Evolutionary conservation across 2,797 vertebrate species (phyloP).

Genomic region (Otus scops): DNA sequence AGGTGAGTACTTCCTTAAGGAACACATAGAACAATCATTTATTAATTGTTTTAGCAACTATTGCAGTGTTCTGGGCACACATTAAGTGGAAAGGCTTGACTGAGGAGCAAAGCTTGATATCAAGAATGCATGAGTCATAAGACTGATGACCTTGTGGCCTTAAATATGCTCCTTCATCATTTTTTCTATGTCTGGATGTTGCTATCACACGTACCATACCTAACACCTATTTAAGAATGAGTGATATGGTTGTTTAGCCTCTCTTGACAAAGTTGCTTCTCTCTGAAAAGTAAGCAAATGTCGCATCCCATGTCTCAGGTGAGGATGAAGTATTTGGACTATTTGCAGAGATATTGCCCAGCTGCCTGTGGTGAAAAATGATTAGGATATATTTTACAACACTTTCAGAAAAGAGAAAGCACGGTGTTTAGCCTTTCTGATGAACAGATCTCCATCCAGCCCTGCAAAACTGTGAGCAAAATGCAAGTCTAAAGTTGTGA

Average conservation of each 20-base stretch:
- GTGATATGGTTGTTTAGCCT: not conserved
- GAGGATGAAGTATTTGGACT: not conserved
- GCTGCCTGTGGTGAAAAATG: not conserved
- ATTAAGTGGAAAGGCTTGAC: not conserved
- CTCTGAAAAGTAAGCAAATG: not conserved
- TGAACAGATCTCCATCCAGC: not conserved
- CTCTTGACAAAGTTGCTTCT: not conserved
- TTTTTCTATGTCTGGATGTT: not conserved
- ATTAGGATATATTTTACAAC: not conserved
- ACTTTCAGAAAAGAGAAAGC: not conserved
- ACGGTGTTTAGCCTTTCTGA: not conserved
- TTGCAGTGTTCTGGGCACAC: not conserved
- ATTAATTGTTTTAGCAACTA: not conserved
- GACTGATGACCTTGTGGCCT: not conserved
- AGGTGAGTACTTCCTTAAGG: slow-evolving; percentile 75
- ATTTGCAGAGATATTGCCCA: not conserved
- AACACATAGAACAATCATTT: not conserved
- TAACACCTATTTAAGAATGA: not conserved
- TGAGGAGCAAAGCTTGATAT: not conserved
- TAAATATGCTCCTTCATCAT: not conserved
- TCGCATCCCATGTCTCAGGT: not conserved
- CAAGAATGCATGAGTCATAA: not conserved
- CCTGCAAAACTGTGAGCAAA: not conserved
- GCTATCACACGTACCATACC: not conserved
- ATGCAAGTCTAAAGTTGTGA: not conserved